Conservation (phyloP, 2,113 vertebrate species). For the Caranx melampygus region DNA sequence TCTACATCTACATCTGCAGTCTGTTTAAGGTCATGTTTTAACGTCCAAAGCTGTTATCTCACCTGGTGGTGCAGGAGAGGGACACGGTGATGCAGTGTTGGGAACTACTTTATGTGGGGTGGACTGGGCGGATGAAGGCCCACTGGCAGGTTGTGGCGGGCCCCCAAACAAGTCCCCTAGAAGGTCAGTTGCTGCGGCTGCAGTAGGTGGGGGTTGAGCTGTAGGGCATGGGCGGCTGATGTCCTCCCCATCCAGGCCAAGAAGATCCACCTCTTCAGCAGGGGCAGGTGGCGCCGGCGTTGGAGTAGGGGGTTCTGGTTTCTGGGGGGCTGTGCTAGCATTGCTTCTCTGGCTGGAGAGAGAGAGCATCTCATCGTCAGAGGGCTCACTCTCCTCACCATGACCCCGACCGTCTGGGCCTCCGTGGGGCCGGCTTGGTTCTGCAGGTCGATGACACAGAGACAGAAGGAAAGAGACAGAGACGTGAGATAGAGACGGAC, state of each 20-base stretch:
- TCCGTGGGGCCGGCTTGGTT: slow-evolving; percentile 84
- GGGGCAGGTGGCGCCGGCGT: slow-evolving; percentile 68
- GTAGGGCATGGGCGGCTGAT: slow-evolving; percentile 82
- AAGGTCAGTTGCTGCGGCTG: slow-evolving; percentile 91
- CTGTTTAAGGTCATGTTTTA: neutral
- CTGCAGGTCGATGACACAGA: slow-evolving; percentile 57
- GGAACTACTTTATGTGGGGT: slow-evolving; percentile 89
- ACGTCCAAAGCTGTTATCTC: slow-evolving; percentile 6
- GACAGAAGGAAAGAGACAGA: neutral
- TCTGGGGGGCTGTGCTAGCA: slow-evolving; percentile 84
- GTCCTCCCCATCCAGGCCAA: slow-evolving; percentile 88
- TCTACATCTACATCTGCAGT: neutral
- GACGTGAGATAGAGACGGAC: neutral
- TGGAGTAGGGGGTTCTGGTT: slow-evolving; percentile 79
- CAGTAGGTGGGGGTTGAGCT: slow-evolving; percentile 83
- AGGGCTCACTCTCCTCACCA: slow-evolving; percentile 95
- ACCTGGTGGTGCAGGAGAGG: slow-evolving; percentile 84
- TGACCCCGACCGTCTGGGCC: slow-evolving; percentile 88
- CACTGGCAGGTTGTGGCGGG: slow-evolving; percentile 81
- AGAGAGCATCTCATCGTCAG: slow-evolving; percentile 97
- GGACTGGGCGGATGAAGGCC: slow-evolving; percentile 89
- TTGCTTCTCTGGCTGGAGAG: slow-evolving; percentile 94
- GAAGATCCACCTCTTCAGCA: slow-evolving; percentile 91
- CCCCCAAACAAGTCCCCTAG: slow-evolving; percentile 93
- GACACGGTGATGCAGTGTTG: slow-evolving; percentile 87